Conservation (phyloP, 2,888 invertebrate genomes). For the Ommatoiulus sabulosus region DNA sequence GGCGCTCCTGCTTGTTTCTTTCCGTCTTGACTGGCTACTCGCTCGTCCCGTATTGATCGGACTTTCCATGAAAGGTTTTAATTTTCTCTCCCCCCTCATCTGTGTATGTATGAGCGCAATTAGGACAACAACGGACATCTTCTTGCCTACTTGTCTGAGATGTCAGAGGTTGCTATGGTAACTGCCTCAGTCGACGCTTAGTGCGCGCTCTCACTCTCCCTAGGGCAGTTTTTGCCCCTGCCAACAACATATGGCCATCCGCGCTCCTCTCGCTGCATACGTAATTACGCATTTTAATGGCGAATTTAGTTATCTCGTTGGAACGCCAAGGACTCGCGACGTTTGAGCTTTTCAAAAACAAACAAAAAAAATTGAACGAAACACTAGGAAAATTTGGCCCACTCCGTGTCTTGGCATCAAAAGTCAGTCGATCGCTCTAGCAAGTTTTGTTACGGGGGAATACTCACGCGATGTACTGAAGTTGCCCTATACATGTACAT, state of each 20-base stretch:
- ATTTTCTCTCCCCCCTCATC: conserved; percentile 44
- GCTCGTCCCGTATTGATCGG: conserved; percentile 30
- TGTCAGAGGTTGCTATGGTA: conserved; percentile 36
- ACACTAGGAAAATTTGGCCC: neutral
- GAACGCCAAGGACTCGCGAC: neutral
- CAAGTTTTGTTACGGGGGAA: too few species aligned
- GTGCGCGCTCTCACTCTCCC: conserved; percentile 7
- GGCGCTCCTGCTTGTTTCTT: conserved; percentile 24
- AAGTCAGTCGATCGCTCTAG: too few species aligned
- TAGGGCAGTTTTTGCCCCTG: conserved; percentile 43
- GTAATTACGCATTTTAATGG: conserved; percentile 47
- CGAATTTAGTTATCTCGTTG: conserved; percentile 11
- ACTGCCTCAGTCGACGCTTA: neutral
- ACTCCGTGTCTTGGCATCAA: too few species aligned
- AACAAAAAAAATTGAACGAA: neutral
- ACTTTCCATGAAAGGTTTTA: conserved; percentile 50
- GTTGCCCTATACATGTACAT: too few species aligned
- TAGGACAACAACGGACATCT: conserved; percentile 43
- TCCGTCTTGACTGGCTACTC: conserved; percentile 31
- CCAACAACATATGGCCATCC: conserved; percentile 39
- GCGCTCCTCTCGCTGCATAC: conserved; percentile 10
- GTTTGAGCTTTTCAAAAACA: neutral
- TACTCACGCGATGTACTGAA: too few species aligned
- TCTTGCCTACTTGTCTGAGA: conserved; percentile 35
- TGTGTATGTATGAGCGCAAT: conserved; percentile 40